phyloP scores from a whole-genome alignment of 2,888 invertebrate species.

The Agriopis aurantiaria region DNA sequence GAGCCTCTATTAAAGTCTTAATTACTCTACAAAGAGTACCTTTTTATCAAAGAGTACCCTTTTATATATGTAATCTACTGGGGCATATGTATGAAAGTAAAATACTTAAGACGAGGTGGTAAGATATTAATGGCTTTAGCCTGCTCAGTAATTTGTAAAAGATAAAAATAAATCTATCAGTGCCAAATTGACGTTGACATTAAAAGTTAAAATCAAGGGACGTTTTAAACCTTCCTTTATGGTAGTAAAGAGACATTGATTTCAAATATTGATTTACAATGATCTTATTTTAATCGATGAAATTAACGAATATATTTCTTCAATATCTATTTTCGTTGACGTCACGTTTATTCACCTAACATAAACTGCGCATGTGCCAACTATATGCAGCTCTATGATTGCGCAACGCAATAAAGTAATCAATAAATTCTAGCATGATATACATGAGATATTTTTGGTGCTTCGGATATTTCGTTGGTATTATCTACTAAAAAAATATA shows the following conservation, averaged over 20 bases:
- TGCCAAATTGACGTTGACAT: too few species aligned
- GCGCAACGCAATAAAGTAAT: conserved; percentile 66
- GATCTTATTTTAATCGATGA: neutral
- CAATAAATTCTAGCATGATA: conserved; percentile 53
- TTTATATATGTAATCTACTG: too few species aligned
- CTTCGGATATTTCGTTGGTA: neutral
- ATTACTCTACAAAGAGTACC: too few species aligned
- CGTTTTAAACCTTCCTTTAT: too few species aligned
- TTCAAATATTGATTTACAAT: neutral
- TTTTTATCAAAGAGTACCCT: too few species aligned
- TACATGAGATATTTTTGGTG: conserved; percentile 47
- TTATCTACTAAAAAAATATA: neutral
- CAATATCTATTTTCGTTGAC: neutral
- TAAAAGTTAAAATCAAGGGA: too few species aligned
- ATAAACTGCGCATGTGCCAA: conserved; percentile 62
- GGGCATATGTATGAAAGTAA: too few species aligned
- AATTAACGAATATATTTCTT: neutral
- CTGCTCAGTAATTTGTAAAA: too few species aligned
- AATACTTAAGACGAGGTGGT: too few species aligned
- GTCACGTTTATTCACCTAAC: conserved; percentile 12
- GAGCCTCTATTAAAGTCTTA: too few species aligned
- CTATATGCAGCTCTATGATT: conserved; percentile 52
- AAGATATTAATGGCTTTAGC: too few species aligned
- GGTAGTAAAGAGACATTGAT: neutral
- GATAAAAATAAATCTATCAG: too few species aligned